Base-by-base conservation (phyloP, 2,113 vertebrate species). In the Chamaetylas fuelleborni region DNA sequence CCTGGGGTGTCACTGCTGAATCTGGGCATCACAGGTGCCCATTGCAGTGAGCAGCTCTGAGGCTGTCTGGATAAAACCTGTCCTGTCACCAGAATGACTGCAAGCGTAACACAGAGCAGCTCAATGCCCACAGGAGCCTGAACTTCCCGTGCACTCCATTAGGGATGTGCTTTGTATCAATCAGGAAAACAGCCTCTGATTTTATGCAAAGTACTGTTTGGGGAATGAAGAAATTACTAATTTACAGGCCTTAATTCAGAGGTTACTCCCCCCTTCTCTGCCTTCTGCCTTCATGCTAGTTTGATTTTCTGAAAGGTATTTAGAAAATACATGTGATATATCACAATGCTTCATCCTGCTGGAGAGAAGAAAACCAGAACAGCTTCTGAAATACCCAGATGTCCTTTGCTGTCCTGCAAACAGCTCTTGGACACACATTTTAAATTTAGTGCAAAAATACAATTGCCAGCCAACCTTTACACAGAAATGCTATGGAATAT, bases 21-120 rank as follows among this genome's bases (percentile, higher is more conserved):
- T 3, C 6, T 15, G 58, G 58, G 53, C 40, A 74, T 20, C 3
- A 5, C 2, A 3, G 24, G 28, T 71, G 66, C 34, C 29, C 3
- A 1, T 4, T 0, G 2, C 16, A 43, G 53, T 6, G n/a, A n/a
- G 24, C 4, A 4, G 36, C 65, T 51, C 45, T 3, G 2, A 73
- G 50, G 76, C 28, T 2, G 5, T 13, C 54, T 5, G 16, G 45
- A 33, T 43, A 76, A 88, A 82, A 19, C 15, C 38, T 67, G 29
- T 29, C 31, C 61, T 0, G 4, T 28, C 4, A 4, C 48, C 1
- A 6, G 58, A 13, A 7, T 0, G 14, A 33, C 29, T 3, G 1
- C 0, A 0, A 67, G 40, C 0, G 0, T 36, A 43, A 82, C 3
- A 6, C 48, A 38, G 14, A 70, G 56, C 5, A 2, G 48, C 15